Base-by-base conservation (phyloP, 2,888 invertebrate genomes). In the Pterobdella sp. region DNA sequence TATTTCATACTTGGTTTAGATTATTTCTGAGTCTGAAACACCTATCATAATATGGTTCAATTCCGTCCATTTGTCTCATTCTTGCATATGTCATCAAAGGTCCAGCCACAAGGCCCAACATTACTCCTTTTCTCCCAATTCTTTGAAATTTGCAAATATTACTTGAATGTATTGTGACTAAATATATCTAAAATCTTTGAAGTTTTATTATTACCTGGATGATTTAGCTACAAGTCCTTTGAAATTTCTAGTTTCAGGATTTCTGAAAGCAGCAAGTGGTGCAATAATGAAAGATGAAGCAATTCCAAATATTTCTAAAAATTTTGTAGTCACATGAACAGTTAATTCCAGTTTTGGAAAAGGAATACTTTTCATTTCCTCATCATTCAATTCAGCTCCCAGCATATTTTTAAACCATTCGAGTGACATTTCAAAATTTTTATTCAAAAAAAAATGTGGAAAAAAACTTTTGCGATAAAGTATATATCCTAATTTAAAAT, bases 261-360 rank as follows among this genome's bases (percentile, higher is more conserved):
- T 56, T 4, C 18, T 3, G 10, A n/a, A 3, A 18, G 60, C 60
- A 7, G n/a, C 60, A 18, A 56, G 3, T 4, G 60, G 60, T 7
- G n/a, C 60, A 7, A 56, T 18, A 22, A 56, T 7, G 4, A 56
- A 18, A 7, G n/a, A 4, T 22, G 10, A 4, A 22, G 60, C 4
- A 56, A 56, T 26, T n/a, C 4, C 60, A 7, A 4, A 18, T 3
- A 56, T 4, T 26, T 56, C 60, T n/a, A 56, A 22, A 26, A 7
- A 56, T 22, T 56, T 56, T 22, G 60, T 56, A 26, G 60, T 56
- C 4, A 56, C 60, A 56, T 56, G 60, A 22, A 56, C 26, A 3
- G 60, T 56, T 22, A 56, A 26, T 56, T 56, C 60, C 60, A 56
- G 10, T 56, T 56, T 56, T 26, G 60, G 60, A 56, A 4, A 22